phyloP scores from a whole-genome alignment of 1,140 invertebrate genomes.

The Pollicipes pollicipes region DNA sequence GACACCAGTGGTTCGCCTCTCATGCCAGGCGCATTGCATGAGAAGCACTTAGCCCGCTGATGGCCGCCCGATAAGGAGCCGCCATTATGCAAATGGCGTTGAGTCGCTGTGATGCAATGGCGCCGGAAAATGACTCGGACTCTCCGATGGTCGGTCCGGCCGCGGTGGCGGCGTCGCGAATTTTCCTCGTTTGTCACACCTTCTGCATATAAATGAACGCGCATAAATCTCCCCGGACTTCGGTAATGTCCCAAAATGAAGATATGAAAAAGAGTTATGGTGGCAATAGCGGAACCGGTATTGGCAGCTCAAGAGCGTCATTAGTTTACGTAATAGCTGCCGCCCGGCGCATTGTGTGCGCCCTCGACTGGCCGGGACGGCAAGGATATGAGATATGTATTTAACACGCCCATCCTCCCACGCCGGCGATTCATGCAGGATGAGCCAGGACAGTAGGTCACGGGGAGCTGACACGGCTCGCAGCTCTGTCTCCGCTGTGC shows the following conservation, averaged over 20 bases:
- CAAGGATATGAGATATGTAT: not conserved
- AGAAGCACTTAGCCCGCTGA: not conserved
- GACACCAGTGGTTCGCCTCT: not conserved
- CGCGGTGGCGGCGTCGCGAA: not conserved
- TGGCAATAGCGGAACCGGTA: not conserved
- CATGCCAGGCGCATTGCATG: not conserved
- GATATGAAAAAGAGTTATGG: constrained; percentile 2
- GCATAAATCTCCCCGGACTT: not conserved
- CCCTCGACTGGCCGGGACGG: not conserved
- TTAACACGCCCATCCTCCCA: constrained; percentile 1
- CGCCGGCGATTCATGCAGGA: too few species aligned
- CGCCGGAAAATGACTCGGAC: too few species aligned
- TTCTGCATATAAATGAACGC: not conserved
- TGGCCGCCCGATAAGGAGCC: not conserved
- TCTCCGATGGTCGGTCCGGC: not conserved
- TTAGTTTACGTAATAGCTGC: not conserved
- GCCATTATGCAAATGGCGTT: not conserved
- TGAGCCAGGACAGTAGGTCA: too few species aligned
- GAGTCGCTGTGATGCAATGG: not conserved
- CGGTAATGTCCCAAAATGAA: not conserved
- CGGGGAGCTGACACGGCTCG: too few species aligned
- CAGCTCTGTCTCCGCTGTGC: too few species aligned
- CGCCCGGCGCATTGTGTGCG: not conserved
- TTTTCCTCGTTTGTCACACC: not conserved
- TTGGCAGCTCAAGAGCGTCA: not conserved